Evolutionary conservation across 2,797 vertebrate genomes (phyloP).

Genomic region (Rhinophrynus dorsalis): DNA sequence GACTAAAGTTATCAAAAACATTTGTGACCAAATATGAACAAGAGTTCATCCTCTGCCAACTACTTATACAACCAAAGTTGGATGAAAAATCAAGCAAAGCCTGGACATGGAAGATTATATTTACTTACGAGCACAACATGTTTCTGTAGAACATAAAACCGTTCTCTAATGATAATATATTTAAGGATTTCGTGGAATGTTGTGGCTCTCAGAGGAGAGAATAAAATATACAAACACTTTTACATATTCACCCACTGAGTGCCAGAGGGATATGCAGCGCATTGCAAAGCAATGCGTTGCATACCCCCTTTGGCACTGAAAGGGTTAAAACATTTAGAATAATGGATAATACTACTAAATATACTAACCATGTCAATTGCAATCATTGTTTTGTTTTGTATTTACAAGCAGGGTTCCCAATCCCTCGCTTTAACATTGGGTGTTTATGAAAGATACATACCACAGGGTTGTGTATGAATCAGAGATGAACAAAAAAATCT

Average conservation of each 20-base stretch:
- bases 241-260: no score
- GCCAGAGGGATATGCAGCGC: no score
- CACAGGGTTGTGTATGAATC: no score
- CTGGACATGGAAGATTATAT: conserved; percentile 1
- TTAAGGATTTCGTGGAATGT: conserved; percentile 57
- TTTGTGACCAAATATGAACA: conserved; percentile 16
- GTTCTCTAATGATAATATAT: conserved; percentile 48
- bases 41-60: neutral
- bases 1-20: conserved; percentile 5
- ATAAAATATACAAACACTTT: conserved; percentile 57
- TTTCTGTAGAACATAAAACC: conserved; percentile 51
- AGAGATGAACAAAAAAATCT: no score
- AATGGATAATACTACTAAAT: no score
- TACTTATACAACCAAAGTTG: neutral
- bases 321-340: no score
- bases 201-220: conserved; percentile 53
- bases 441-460: no score
- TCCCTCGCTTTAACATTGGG: no score
- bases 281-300: no score
- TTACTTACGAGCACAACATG: conserved; percentile 35
- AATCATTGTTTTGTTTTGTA: conserved; percentile 21
- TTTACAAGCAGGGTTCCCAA: no score
- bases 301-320: no score
- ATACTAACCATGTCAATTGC: conserved; percentile 19
- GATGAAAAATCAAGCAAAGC: neutral